Percentiles rank a stretch among this genome's conserved stretches.
Conservation (phyloP, 2,888 invertebrate species). For the Lysandra coridon region DNA sequence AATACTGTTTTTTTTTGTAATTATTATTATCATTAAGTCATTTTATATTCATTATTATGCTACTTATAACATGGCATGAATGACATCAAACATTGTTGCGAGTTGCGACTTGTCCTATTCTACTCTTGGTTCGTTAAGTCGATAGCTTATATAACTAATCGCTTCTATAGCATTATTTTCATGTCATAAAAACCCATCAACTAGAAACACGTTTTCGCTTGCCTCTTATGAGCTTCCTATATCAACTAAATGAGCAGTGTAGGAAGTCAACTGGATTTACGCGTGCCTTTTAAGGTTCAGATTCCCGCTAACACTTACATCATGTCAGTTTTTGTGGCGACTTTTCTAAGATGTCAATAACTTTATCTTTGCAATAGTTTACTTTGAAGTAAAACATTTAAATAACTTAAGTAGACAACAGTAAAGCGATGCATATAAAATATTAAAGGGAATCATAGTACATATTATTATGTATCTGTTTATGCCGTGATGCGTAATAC, state of each 20-base stretch:
- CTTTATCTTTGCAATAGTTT: slow-evolving; percentile 16
- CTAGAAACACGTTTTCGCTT: slow-evolving; percentile 37
- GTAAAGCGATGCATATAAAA: neutral
- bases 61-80: neutral
- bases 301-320: slow-evolving; percentile 29
- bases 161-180: neutral
- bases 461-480: neutral
- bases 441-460: neutral
- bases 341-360: slow-evolving; percentile 20
- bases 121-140: neutral
- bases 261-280: slow-evolving; percentile 50
- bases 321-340: slow-evolving; percentile 1
- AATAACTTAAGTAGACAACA: neutral
- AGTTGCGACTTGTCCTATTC: neutral
- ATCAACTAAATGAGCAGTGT: slow-evolving; percentile 39
- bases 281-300: slow-evolving; percentile 10
- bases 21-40: neutral
- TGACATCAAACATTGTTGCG: neutral
- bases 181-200: slow-evolving; percentile 6
- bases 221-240: slow-evolving; percentile 38
- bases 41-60: too few species aligned
- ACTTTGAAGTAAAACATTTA: neutral
- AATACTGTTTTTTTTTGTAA: too few species aligned
- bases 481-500: neutral
- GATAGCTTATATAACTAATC: neutral